Conservation (phyloP, 1,140 invertebrate genomes). For the Ceratoteleas bidentatus region DNA sequence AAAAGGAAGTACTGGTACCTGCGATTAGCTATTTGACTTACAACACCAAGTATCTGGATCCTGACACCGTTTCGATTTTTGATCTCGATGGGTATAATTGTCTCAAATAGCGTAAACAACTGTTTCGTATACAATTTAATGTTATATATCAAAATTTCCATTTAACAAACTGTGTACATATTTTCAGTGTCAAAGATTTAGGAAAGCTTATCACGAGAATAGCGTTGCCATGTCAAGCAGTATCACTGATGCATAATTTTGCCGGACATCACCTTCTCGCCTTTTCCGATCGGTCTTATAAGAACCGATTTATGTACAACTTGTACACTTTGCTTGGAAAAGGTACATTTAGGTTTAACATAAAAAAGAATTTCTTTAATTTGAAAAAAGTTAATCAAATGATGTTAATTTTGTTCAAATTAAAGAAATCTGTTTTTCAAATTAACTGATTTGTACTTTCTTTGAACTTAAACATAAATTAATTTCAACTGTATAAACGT, state of each 20-base stretch:
- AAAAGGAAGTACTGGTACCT: conserved; percentile 66
- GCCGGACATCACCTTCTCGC: conserved; percentile 77
- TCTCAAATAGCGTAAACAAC: too few relatives aligned
- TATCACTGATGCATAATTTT: conserved; percentile 74
- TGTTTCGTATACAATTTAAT: background rate
- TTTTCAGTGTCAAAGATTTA: conserved; percentile 69
- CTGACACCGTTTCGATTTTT: conserved; percentile 73
- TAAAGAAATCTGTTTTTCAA: too few relatives aligned
- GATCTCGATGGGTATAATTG: conserved; percentile 70
- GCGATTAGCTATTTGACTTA: conserved; percentile 75
- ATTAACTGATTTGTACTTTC: too few relatives aligned
- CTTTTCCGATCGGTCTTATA: conserved; percentile 73
- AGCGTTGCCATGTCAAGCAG: conserved; percentile 74
- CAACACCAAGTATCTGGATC: conserved; percentile 70
- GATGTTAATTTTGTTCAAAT: too few relatives aligned
- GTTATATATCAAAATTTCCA: background rate
- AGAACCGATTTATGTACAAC: conserved; percentile 78
- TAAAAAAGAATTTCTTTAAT: too few relatives aligned
- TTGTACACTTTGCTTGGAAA: conserved; percentile 75
- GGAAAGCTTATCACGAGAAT: conserved; percentile 72
- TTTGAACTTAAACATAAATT: too few relatives aligned
- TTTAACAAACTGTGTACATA: too few relatives aligned
- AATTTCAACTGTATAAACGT: too few relatives aligned
- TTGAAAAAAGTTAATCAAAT: too few relatives aligned
- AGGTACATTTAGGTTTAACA: too few relatives aligned